Evolutionary conservation across 1,140 invertebrate genomes (phyloP), one percentile per base, ranked within the genome.

Genomic region (Heliconius congener): DNA sequence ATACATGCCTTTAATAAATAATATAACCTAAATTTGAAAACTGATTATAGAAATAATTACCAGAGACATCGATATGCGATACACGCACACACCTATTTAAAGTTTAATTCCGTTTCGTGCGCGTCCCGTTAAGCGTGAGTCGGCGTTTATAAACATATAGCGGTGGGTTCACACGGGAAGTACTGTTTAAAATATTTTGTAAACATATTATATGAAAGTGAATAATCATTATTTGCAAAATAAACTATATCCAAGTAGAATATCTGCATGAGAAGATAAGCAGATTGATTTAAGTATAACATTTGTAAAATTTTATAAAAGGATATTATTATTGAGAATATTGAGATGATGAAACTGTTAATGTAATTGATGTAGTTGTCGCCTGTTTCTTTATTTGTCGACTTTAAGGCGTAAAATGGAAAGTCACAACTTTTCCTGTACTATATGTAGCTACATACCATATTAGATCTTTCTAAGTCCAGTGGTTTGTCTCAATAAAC

Each of bases 41-140:
- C 18, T 16, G 4, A 66, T 66, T 66, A 66, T 30, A 66, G 16
- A 75, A 75, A 75, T 75, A 75, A 75, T 75, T 66, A 13, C 57
- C 55, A 42, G 30, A 66, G 34, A 9, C 19, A 70, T 76, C 39
- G 46, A 39, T 71, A 77, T 72, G 66, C 76, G 46, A 46, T 42
- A 13, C 76, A 66, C 23, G 37, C 42, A 18, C 8, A 23, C 19
- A 30, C 9, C 70, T 18, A 77, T 77, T 77, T n/a, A 77, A 55
- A 72, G 72, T 77, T 72, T 77, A 72, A 75, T 71, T 55, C 76
- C 66, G 66, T 72, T 77, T 30, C 13, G 66, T 72, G 71, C 39
- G 19, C 18, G 76, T 71, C 70, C 76, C 76, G 76, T 77, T 77
- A 77, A 76, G 70, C 70, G 76, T 77, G 76, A 77, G 76, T 71